A percentile compares a stretch with the other conserved stretches of the same genome.
phyloP scores from a whole-genome alignment of 2,113 vertebrate genomes.

The Emydocephalus ijimae region DNA sequence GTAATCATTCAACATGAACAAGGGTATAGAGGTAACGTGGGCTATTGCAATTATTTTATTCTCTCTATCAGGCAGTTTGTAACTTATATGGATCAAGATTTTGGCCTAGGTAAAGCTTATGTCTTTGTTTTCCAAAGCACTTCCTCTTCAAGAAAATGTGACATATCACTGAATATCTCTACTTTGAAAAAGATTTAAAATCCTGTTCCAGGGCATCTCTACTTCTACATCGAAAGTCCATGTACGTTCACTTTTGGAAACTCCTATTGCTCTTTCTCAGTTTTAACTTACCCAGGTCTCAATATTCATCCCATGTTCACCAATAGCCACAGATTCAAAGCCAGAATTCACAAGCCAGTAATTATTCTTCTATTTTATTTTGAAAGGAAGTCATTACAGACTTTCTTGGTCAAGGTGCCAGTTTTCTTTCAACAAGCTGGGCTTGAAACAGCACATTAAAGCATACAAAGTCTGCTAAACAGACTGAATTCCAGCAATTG shows the following conservation, averaged over 20 bases:
- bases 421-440: neutral
- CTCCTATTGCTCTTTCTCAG: neutral
- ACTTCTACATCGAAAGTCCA: neutral
- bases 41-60: conserved; percentile 48
- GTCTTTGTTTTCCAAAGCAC: neutral
- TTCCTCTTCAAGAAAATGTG: neutral
- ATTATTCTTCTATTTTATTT: too few relatives aligned
- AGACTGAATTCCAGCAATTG: neutral
- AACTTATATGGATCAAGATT: neutral
- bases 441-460: neutral
- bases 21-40: conserved; percentile 56
- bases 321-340: too few relatives aligned
- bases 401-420: neutral
- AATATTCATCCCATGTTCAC: neutral
- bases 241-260: neutral
- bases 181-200: neutral
- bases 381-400: neutral
- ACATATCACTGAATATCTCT: neutral
- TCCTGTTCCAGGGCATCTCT: neutral
- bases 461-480: neutral
- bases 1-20: conserved; percentile 49
- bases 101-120: neutral
- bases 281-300: neutral
- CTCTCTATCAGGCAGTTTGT: conserved; percentile 38
- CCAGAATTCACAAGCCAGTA: neutral